Conservation (phyloP, 2,888 invertebrate species). For the Escarpia spicata region DNA sequence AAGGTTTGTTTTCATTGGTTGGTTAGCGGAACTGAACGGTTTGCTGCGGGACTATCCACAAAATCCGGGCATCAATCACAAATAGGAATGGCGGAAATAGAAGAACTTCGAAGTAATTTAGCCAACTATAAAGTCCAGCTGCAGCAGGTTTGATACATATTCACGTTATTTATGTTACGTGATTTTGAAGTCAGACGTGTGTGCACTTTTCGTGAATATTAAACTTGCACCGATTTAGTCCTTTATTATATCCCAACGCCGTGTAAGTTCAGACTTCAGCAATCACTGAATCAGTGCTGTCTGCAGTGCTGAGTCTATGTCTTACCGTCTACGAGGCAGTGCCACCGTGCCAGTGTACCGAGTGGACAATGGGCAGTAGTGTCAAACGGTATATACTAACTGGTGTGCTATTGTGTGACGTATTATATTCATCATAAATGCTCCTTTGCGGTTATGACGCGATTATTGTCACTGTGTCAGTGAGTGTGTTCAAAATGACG, state of each 20-base stretch:
- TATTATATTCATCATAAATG: too few relatives aligned
- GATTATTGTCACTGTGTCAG: too few relatives aligned
- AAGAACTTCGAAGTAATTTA: slow-evolving; percentile 22
- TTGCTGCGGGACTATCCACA: background rate
- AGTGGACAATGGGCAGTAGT: too few relatives aligned
- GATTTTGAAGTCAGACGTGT: background rate
- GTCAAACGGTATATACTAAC: too few relatives aligned
- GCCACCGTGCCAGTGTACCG: too few relatives aligned
- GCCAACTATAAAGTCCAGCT: slow-evolving; percentile 22
- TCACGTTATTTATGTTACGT: background rate
- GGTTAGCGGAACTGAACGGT: background rate
- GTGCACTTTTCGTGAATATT: background rate
- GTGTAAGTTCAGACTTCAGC: too few relatives aligned
- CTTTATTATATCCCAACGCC: background rate
- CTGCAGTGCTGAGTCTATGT: too few relatives aligned
- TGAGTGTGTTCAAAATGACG: too few relatives aligned
- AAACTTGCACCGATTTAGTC: background rate
- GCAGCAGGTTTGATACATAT: slow-evolving; percentile 20
- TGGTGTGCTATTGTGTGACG: too few relatives aligned
- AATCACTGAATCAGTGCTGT: too few relatives aligned
- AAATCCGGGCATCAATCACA: background rate
- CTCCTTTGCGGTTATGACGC: too few relatives aligned
- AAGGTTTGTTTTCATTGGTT: slow-evolving; percentile 12
- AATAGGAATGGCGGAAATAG: slow-evolving; percentile 22
- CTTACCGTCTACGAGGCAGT: too few relatives aligned